Percentiles rank a stretch among this genome's conserved stretches.
Conservation (phyloP, 2,113 vertebrate species). For the Junco hyemalis region DNA sequence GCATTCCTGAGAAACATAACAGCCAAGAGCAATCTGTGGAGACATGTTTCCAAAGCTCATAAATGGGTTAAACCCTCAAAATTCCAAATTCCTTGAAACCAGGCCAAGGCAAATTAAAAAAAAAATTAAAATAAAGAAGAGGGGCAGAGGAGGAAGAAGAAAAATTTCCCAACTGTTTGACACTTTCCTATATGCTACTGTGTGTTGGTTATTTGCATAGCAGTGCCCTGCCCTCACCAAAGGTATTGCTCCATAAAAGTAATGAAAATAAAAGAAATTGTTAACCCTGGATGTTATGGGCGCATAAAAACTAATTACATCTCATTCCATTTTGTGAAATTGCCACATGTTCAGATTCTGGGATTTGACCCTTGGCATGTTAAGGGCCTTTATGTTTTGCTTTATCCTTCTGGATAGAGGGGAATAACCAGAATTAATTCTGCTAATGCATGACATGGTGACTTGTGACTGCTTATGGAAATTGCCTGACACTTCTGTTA, state of each 20-base stretch:
- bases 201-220: background rate
- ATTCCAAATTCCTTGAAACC: slow-evolving; percentile 16
- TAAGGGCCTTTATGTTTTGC: background rate
- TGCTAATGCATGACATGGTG: background rate
- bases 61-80: slow-evolving; percentile 6
- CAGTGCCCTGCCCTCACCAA: background rate
- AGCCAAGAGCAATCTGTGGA: background rate
- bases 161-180: background rate
- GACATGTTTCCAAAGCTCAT: background rate
- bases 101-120: background rate
- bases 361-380: background rate
- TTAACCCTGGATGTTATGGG: background rate
- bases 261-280: background rate
- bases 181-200: background rate
- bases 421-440: background rate
- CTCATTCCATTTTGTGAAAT: background rate
- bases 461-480: background rate
- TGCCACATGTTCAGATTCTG: background rate
- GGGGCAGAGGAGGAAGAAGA: background rate
- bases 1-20: background rate
- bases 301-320: background rate
- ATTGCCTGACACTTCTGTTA: background rate
- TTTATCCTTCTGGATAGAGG: background rate
- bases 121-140: background rate
- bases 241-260: background rate